Percentiles rank a stretch among this genome's conserved stretches.
These are phyloP conservation scores for Drosophila robusta DNA, from an alignment of 2,888 invertebrate genomes.

Conservation along the genomic window DNA sequence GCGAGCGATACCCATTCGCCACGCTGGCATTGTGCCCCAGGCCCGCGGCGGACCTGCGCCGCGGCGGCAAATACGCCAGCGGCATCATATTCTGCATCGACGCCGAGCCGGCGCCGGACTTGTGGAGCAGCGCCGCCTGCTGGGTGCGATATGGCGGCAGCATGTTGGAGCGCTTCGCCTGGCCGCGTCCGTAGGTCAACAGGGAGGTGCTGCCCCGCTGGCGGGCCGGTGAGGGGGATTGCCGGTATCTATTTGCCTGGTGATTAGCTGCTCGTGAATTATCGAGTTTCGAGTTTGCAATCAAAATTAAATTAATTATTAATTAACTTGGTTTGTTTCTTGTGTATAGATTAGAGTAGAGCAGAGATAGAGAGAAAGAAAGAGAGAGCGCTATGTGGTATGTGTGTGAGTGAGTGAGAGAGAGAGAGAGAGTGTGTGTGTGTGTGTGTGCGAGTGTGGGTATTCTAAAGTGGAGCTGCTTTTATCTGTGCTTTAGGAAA, in stretches of 20 bases:
- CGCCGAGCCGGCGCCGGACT: slow-evolving; percentile 61
- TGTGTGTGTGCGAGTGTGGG: slow-evolving; percentile 4
- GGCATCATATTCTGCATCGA: slow-evolving; percentile 82
- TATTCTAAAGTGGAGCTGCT: slow-evolving; percentile 17
- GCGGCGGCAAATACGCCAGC: slow-evolving; percentile 74
- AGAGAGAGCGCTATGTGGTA: slow-evolving; percentile 22
- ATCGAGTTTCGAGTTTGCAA: slow-evolving; percentile 77
- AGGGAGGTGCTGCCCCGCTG: slow-evolving; percentile 85
- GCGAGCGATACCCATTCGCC: slow-evolving; percentile 85
- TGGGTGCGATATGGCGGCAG: slow-evolving; percentile 83
- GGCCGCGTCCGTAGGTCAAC: slow-evolving; percentile 71
- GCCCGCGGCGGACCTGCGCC: slow-evolving; percentile 83
- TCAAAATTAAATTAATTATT: slow-evolving; percentile 84
- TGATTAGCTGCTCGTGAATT: slow-evolving; percentile 84
- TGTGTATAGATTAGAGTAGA: slow-evolving; percentile 18
- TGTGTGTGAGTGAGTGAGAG: slow-evolving; percentile 15
- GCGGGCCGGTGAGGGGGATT: slow-evolving; percentile 88
- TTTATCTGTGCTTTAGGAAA: neutral
- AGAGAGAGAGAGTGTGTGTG: neutral
- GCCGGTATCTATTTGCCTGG: slow-evolving; percentile 87
- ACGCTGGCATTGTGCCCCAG: slow-evolving; percentile 64
- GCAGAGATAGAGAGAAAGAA: slow-evolving; percentile 13
- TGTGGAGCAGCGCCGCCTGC: slow-evolving; percentile 67
- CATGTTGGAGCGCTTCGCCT: slow-evolving; percentile 78
- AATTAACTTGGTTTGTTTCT: slow-evolving; percentile 47